These are phyloP conservation scores for Xiphophorus maculatus DNA, from an alignment of 2,113 vertebrate species.

Conservation along the genomic window DNA sequence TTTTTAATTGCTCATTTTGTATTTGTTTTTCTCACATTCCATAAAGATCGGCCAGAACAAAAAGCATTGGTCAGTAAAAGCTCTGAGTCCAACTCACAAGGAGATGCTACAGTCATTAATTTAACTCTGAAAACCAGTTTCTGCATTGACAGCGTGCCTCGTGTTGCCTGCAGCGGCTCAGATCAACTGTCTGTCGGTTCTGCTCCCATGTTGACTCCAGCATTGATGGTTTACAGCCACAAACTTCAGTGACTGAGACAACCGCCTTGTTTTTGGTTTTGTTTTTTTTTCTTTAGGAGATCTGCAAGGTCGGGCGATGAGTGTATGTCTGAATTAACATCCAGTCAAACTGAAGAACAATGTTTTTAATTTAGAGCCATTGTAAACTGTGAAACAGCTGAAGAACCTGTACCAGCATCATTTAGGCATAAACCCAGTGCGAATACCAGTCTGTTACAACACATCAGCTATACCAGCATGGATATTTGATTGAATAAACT, in stretches of 20 bases:
- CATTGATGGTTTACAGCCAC: slow-evolving; percentile 48
- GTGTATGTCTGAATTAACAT: slow-evolving; percentile 72
- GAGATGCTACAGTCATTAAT: slow-evolving; percentile 19
- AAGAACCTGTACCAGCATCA: slow-evolving; percentile 79
- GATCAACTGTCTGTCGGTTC: slow-evolving; percentile 67
- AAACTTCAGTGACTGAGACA: slow-evolving; percentile 67
- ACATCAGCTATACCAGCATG: slow-evolving; percentile 82
- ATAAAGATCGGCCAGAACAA: slow-evolving; percentile 41
- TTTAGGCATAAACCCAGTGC: slow-evolving; percentile 76
- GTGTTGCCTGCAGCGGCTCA: slow-evolving; percentile 67
- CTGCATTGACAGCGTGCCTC: slow-evolving; percentile 54
- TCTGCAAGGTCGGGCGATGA: slow-evolving; percentile 10
- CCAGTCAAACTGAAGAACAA: slow-evolving; percentile 74
- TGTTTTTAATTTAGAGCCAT: slow-evolving; percentile 80
- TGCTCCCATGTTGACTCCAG: slow-evolving; percentile 56
- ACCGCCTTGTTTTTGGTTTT: slow-evolving; percentile 80
- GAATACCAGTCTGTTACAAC: slow-evolving; percentile 77
- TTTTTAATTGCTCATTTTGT: not conserved
- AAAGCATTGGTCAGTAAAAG: slow-evolving; percentile 22
- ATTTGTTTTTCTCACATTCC: slow-evolving; percentile 45
- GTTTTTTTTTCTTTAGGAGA: slow-evolving; percentile 15
- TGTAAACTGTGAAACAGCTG: slow-evolving; percentile 77
- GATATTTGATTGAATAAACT: slow-evolving; percentile 89
- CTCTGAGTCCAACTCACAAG: slow-evolving; percentile 35
- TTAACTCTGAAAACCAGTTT: slow-evolving; percentile 29